phyloP scores from a whole-genome alignment of 2,888 invertebrate species.

The Polydrusus cervinus region DNA sequence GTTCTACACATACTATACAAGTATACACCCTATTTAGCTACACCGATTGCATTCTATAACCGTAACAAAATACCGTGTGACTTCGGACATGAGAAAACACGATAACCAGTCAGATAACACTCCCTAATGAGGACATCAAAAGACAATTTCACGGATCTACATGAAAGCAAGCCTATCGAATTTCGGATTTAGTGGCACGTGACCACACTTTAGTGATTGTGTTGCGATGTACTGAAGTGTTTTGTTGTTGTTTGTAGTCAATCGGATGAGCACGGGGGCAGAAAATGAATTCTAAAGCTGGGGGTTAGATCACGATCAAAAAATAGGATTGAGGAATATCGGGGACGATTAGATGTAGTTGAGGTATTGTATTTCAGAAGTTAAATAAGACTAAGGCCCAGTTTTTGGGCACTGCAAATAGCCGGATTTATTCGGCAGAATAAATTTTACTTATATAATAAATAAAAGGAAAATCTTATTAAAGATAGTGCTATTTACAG shows the following conservation, averaged over 20 bases:
- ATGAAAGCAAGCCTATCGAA: constrained; percentile 54
- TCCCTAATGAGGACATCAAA: constrained; percentile 53
- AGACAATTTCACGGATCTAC: constrained; percentile 47
- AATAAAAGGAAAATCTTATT: no score
- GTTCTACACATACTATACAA: no score
- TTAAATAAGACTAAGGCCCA: no score
- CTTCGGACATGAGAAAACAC: constrained; percentile 33
- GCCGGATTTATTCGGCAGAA: no score
- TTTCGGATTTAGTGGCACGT: constrained; percentile 52
- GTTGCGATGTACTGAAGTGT: constrained; percentile 41
- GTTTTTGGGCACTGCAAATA: no score
- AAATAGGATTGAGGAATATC: constrained; percentile 15
- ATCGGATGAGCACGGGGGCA: constrained; percentile 38
- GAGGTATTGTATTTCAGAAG: background rate
- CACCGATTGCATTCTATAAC: background rate
- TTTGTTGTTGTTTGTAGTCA: constrained; percentile 49
- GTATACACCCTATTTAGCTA: no score
- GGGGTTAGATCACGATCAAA: constrained; percentile 11
- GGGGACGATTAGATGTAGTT: background rate
- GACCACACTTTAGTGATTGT: constrained; percentile 48
- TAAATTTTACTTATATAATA: no score
- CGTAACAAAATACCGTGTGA: constrained; percentile 39
- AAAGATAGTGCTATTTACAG: no score
- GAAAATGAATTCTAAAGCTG: constrained; percentile 29
- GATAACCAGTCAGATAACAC: constrained; percentile 15